Percentiles rank a stretch among this genome's conserved stretches.
These are phyloP conservation scores for Lipophrys pholis DNA, from an alignment of 2,113 vertebrate species.

Conservation along the genomic window DNA sequence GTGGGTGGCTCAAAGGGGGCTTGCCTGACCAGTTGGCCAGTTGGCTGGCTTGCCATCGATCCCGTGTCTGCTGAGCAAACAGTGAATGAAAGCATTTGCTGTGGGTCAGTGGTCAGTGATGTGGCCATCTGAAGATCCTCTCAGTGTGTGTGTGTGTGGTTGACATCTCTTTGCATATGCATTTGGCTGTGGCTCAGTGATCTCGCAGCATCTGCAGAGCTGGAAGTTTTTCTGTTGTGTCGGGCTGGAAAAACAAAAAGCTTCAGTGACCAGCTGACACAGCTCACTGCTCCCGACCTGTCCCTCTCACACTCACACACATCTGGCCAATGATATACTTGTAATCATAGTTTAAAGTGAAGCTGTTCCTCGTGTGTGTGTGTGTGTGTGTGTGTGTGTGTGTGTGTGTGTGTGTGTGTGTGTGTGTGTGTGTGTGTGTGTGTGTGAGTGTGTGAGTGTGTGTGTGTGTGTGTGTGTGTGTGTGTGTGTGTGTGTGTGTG, in stretches of 20 bases:
- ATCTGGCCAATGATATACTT: not conserved
- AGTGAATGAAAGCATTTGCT: slow-evolving; percentile 68
- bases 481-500: not conserved
- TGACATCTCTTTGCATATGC: slow-evolving; percentile 39
- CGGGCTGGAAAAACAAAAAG: slow-evolving; percentile 32
- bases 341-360: not conserved
- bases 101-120: slow-evolving; percentile 66
- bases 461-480: too few relatives aligned
- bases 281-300: slow-evolving; percentile 4
- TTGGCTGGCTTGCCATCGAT: slow-evolving; percentile 62
- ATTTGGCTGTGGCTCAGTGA: slow-evolving; percentile 43
- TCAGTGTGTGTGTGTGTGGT: slow-evolving; percentile 22
- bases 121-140: slow-evolving; percentile 37
- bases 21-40: slow-evolving; percentile 48
- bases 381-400: slow-evolving; percentile 35
- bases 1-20: slow-evolving; percentile 5
- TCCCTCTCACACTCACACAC: not conserved
- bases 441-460: too few relatives aligned
- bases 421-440: not conserved
- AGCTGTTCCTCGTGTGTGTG: not conserved
- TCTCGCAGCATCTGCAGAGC: slow-evolving; percentile 60
- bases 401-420: not conserved
- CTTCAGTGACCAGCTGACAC: slow-evolving; percentile 53
- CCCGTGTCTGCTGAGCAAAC: slow-evolving; percentile 58
- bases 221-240: slow-evolving; percentile 24